Percentiles rank a stretch among this genome's conserved stretches.
These are phyloP conservation scores for Petaurus breviceps DNA, from an alignment of 2,113 vertebrate species.

Conservation along the genomic window DNA sequence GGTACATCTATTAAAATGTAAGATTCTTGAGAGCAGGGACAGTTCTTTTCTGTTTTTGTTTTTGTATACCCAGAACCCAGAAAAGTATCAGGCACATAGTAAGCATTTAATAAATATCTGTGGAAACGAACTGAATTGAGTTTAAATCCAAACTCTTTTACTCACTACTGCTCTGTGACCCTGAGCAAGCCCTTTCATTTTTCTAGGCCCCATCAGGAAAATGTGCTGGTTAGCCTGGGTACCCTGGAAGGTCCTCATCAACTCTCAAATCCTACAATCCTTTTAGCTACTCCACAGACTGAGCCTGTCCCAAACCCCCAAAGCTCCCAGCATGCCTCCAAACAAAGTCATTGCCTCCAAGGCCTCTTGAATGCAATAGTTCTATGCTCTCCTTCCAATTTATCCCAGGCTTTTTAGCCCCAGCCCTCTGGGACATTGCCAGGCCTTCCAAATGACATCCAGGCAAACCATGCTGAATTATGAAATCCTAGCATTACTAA, in stretches of 20 bases:
- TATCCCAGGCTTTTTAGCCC: not conserved
- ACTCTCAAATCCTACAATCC: not conserved
- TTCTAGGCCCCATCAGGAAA: not conserved
- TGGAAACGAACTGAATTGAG: not conserved
- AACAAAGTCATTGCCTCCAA: not conserved
- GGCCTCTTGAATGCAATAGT: conserved; percentile 23
- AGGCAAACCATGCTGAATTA: conserved; percentile 55
- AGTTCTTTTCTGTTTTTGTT: not conserved
- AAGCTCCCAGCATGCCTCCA: not conserved
- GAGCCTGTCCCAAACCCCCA: not conserved
- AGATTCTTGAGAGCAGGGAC: not conserved
- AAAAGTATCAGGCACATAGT: not conserved
- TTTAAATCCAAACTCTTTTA: not conserved
- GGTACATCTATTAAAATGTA: not conserved
- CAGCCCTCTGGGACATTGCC: conserved; percentile 53
- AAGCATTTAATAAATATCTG: not conserved
- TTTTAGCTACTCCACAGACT: not conserved
- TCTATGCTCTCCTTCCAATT: conserved; percentile 1
- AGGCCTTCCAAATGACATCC: conserved; percentile 33
- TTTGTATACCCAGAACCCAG: not conserved
- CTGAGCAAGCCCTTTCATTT: not conserved
- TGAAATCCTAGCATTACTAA: conserved; percentile 69
- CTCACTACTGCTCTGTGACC: not conserved
- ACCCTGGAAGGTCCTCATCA: not conserved
- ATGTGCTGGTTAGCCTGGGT: not conserved